phyloP scores from a whole-genome alignment of 1,140 invertebrate genomes.

The Cherax destructor region DNA sequence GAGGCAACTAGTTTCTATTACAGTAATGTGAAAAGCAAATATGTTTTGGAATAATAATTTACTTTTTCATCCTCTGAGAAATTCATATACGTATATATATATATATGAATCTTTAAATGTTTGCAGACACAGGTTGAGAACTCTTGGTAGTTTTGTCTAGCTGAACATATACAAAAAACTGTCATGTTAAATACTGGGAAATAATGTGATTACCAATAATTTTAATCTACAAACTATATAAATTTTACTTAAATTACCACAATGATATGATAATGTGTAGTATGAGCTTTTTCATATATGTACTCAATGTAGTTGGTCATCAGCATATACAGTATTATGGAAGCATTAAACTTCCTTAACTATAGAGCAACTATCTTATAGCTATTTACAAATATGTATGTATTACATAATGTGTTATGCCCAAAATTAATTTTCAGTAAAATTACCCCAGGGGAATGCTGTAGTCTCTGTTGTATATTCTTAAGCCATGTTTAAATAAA shows the following conservation, averaged over 20 bases:
- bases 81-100: too few relatives aligned
- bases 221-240: not conserved
- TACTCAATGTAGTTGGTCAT: not conserved
- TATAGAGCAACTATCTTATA: not conserved
- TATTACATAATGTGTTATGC: not conserved
- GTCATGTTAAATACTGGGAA: not conserved
- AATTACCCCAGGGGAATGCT: not conserved
- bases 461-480: not conserved
- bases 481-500: not conserved
- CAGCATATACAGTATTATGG: not conserved
- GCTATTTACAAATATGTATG: not conserved
- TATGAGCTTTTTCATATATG: not conserved
- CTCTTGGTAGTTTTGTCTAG: not conserved
- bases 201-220: not conserved
- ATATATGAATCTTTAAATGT: too few relatives aligned
- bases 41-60: too few relatives aligned
- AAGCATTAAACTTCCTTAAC: not conserved
- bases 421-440: not conserved
- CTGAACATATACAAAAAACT: not conserved
- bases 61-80: too few relatives aligned
- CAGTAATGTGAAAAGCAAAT: too few relatives aligned
- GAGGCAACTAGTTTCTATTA: too few relatives aligned
- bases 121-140: too few relatives aligned
- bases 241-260: not conserved
- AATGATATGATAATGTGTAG: not conserved